Percentiles rank a stretch among this genome's conserved stretches.
phyloP scores from a whole-genome alignment of 35 echinoderm and acorn worm species.

The Strongylocentrotus purpuratus region DNA sequence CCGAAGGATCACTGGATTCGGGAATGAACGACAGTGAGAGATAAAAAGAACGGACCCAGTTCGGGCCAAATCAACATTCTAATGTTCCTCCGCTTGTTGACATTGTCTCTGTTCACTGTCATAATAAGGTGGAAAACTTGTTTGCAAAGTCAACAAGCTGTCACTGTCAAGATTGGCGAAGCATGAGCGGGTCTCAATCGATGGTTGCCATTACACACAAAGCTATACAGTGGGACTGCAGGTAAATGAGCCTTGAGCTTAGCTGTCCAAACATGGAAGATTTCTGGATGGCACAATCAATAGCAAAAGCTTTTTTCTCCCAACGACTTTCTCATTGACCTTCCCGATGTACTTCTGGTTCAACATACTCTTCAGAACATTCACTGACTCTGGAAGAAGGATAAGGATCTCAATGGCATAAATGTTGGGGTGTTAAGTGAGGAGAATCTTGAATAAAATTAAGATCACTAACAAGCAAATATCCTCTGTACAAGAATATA shows the following conservation, averaged over 20 bases:
- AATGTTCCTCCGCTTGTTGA: constrained; percentile 2
- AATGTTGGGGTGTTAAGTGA: neutral
- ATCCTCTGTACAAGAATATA: no score
- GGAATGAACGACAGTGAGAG: neutral
- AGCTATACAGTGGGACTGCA: constrained; percentile 7
- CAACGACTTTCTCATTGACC: neutral
- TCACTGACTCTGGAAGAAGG: neutral
- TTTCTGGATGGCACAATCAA: neutral
- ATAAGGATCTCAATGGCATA: neutral
- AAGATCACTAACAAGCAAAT: no score
- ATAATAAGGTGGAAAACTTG: constrained; percentile 11
- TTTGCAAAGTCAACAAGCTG: neutral
- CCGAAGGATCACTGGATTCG: neutral
- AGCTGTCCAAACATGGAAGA: neutral
- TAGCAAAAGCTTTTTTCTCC: neutral
- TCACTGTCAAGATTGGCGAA: constrained; percentile 9
- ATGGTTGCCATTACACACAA: constrained; percentile 11
- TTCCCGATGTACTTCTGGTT: neutral
- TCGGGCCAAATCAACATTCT: neutral
- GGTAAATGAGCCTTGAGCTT: constrained; percentile 9
- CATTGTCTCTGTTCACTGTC: constrained; percentile 16
- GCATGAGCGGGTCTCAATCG: constrained; percentile 6
- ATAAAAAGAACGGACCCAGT: neutral
- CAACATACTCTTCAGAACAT: constrained; percentile 3
- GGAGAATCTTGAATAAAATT: neutral